A percentile compares a stretch with the other conserved stretches of the same genome.
phyloP scores from a whole-genome alignment of 2,888 invertebrate species.

The Caenorhabditis sinica region DNA sequence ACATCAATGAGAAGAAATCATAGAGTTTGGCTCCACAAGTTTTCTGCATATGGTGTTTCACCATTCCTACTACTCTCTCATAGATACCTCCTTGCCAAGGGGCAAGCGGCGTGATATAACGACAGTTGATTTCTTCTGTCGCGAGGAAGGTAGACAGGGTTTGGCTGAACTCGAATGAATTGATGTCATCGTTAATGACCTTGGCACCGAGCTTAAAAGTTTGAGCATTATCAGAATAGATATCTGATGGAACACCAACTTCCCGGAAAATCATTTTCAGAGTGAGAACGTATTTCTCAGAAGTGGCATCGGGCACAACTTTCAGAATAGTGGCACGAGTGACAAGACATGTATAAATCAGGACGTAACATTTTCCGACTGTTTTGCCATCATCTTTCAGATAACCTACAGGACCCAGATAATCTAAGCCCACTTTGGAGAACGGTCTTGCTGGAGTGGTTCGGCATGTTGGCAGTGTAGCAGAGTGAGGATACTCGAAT shows the following conservation, averaged over 20 bases:
- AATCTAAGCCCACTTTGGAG: too few relatives aligned
- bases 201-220: conserved; percentile 4
- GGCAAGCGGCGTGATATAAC: conserved; percentile 84
- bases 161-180: not conserved
- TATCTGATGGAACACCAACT: not conserved
- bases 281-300: not conserved
- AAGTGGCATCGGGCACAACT: not conserved
- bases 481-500: too few relatives aligned
- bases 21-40: not conserved
- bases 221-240: conserved; percentile 10
- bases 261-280: not conserved
- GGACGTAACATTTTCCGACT: not conserved
- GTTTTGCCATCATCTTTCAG: not conserved
- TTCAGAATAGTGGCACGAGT: not conserved
- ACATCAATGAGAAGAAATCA: not conserved
- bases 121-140: too few relatives aligned
- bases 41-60: conserved; percentile 7
- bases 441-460: too few relatives aligned
- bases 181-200: not conserved
- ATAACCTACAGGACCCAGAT: not conserved
- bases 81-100: conserved; percentile 85
- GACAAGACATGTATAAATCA: not conserved
- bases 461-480: too few relatives aligned
- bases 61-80: conserved; percentile 83
- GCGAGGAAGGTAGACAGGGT: not conserved